phyloP scores from a whole-genome alignment of 2,888 invertebrate genomes.

The Andrena bucephala region DNA sequence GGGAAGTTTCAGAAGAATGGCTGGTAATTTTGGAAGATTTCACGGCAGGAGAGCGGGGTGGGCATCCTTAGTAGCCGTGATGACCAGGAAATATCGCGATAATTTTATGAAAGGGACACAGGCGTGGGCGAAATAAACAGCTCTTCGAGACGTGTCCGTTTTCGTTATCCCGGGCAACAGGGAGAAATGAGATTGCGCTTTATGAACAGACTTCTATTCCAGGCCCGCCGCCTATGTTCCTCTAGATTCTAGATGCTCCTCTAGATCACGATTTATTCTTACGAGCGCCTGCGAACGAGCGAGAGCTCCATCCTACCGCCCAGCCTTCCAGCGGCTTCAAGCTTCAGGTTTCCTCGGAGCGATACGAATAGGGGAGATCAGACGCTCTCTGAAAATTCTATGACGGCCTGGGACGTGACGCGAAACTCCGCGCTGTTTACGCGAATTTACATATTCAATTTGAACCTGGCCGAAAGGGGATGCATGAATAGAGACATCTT shows the following conservation, averaged over 20 bases:
- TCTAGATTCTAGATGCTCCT: background rate
- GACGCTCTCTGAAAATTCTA: constrained; percentile 10
- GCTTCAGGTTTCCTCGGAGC: constrained; percentile 2
- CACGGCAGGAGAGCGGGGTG: background rate
- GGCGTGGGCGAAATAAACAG: constrained; percentile 29
- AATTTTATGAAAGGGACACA: constrained; percentile 18
- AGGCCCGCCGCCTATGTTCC: background rate
- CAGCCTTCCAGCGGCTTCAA: background rate
- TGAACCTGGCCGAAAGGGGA: constrained; percentile 7
- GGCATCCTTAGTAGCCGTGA: background rate
- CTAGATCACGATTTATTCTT: constrained; percentile 25
- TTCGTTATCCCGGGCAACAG: background rate
- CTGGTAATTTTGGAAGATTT: constrained; percentile 34
- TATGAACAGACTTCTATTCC: constrained; percentile 4
- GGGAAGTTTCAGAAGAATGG: constrained; percentile 34
- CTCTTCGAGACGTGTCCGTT: background rate
- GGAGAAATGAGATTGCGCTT: constrained; percentile 17
- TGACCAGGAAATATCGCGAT: constrained; percentile 48
- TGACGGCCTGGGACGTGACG: constrained; percentile 6
- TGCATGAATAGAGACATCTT: constrained; percentile 34
- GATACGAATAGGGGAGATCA: constrained; percentile 10
- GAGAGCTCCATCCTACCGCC: background rate
- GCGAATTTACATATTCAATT: constrained; percentile 43
- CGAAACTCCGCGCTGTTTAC: constrained; percentile 24
- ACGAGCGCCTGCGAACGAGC: background rate